These are phyloP conservation scores for Pimephales promelas DNA, from an alignment of 2,113 vertebrate species.

Conservation along the genomic window DNA sequence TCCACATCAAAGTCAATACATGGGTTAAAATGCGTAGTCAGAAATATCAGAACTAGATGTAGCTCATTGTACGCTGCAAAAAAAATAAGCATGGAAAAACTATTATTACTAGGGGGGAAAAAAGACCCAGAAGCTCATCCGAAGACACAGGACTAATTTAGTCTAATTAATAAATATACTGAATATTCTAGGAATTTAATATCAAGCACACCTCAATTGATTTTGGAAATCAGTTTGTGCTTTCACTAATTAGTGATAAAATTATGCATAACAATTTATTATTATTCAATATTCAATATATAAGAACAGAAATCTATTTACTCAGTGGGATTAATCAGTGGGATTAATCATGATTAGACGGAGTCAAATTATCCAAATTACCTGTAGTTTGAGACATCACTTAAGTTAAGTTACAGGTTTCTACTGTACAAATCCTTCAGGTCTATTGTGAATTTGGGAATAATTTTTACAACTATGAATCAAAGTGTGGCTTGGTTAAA, in stretches of 20 bases:
- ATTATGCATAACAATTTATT: background rate
- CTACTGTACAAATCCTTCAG: background rate
- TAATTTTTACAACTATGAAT: background rate
- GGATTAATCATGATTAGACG: background rate
- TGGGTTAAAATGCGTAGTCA: slow-evolving; percentile 36
- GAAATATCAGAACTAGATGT: slow-evolving; percentile 56
- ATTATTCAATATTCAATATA: background rate
- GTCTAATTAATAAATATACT: slow-evolving; percentile 64
- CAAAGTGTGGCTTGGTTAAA: background rate
- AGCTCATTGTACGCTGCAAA: slow-evolving; percentile 42
- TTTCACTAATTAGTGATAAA: background rate
- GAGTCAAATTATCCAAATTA: background rate
- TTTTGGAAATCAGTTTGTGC: slow-evolving; percentile 10
- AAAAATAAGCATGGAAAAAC: slow-evolving; percentile 39
- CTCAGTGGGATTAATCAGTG: background rate
- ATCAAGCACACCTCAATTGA: slow-evolving; percentile 2
- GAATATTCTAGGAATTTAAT: slow-evolving; percentile 19
- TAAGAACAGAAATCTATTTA: background rate
- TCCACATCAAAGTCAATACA: background rate
- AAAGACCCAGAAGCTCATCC: slow-evolving; percentile 55
- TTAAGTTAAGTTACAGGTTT: background rate
- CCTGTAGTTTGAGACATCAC: background rate
- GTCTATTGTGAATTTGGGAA: background rate
- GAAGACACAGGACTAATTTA: slow-evolving; percentile 52
- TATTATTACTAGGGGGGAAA: slow-evolving; percentile 22